Evolutionary conservation across 1,140 invertebrate genomes (phyloP).

Genomic region (Ylistrum balloti): DNA sequence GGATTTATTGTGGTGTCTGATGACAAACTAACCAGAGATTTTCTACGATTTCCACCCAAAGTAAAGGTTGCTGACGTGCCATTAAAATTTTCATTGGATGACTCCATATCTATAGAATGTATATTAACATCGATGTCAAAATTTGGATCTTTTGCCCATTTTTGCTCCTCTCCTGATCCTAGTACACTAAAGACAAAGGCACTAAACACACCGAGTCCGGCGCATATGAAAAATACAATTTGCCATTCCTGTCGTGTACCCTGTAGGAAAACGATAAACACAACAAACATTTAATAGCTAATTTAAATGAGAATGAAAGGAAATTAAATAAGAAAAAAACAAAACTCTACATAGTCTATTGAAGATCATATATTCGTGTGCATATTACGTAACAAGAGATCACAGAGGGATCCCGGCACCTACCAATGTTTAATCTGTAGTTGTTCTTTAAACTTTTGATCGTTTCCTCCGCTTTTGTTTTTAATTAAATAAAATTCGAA

Average conservation of each 20-base stretch:
- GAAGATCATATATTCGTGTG: too few relatives aligned
- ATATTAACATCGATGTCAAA: slow-evolving; percentile 41
- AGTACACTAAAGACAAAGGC: background rate
- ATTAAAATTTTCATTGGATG: background rate
- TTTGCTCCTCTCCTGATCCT: slow-evolving; percentile 34
- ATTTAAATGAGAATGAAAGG: too few relatives aligned
- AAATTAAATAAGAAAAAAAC: too few relatives aligned
- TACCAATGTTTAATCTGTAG: too few relatives aligned
- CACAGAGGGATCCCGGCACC: too few relatives aligned
- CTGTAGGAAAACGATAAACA: background rate
- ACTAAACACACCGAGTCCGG: background rate
- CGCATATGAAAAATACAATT: slow-evolving; percentile 40
- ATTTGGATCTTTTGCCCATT: slow-evolving; percentile 41
- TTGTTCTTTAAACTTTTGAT: too few relatives aligned
- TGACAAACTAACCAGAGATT: background rate
- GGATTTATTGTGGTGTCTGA: background rate
- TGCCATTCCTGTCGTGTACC: slow-evolving; percentile 43
- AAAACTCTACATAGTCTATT: too few relatives aligned
- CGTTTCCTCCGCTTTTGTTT: too few relatives aligned
- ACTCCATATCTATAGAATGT: background rate
- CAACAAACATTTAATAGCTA: too few relatives aligned
- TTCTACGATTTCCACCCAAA: background rate
- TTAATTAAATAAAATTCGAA: too few relatives aligned
- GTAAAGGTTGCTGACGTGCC: background rate
- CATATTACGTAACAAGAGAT: too few relatives aligned